Evolutionary conservation across 1,140 invertebrate species (phyloP), one percentile per base, ranked within the genome.

Genomic region (Drosophila nannoptera): DNA sequence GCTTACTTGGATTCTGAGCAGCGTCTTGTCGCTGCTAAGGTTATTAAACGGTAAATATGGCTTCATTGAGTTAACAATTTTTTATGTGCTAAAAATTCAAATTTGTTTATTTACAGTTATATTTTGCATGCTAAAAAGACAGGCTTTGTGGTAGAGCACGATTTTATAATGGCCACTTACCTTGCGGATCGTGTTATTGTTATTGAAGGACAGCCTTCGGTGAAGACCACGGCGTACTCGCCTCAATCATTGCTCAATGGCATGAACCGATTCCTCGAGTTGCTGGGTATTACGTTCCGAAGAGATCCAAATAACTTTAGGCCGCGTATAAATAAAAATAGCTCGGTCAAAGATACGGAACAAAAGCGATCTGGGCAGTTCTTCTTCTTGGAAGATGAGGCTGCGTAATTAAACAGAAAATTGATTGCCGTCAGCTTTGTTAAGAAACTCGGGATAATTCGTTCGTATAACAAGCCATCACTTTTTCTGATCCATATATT

Each of bases 131-230:
- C 98, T 0, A 99, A 99, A 91, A 98, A 99, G 90, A 99, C 98
- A 31, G 99, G 98, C 32, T 99, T 99, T 90, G 95, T 99, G 32
- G 99, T 99, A 0, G 99, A 99, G 93, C 99, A 99, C 94, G 99
- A 99, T 93, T 99, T 99, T 88, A 99, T 99, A 58, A 99, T 99
- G 99, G 98, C 98, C 3, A 99, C 99, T 0, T 99, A 99, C 91
- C 92, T 99, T 42, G 98, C 99, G 11, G 99, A 99, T 91, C 92
- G 98, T 54, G 99, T 99, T 0, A 99, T 99, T 78, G 98, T 99
- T 16, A 99, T 99, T 90, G 98, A 99, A 89, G 99, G 99, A 40
- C 90, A 89, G 54, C 98, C 99, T 1, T 98, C 97, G 0, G 92
- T 98, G 2, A 89, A 94, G 43, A 97, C 98, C 4, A 93, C 92